Conservation (phyloP, 2,888 invertebrate genomes). For the Bugulina stolonifera region DNA sequence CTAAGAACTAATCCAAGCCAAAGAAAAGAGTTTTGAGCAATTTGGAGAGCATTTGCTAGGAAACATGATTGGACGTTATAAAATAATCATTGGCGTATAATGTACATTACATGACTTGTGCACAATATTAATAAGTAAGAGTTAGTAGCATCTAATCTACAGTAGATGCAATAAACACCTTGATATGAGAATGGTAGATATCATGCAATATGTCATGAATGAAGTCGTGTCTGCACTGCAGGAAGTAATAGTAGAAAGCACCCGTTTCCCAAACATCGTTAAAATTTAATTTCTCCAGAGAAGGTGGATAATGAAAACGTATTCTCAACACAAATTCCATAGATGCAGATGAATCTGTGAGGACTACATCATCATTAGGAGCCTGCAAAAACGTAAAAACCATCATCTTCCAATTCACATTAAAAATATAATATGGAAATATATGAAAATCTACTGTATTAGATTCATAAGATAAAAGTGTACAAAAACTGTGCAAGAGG, state of each 20-base stretch:
- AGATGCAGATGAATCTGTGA: background rate
- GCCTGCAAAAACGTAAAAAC: background rate
- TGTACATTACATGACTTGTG: too few relatives aligned
- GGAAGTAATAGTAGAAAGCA: conserved; percentile 22
- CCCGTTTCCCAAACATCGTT: conserved; percentile 14
- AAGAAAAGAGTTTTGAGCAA: too few relatives aligned
- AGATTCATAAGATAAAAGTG: background rate
- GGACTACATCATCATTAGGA: background rate
- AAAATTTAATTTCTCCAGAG: conserved; percentile 6
- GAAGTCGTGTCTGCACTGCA: conserved; percentile 26
- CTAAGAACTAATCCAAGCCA: too few relatives aligned
- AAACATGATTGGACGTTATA: too few relatives aligned
- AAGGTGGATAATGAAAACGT: conserved; percentile 13
- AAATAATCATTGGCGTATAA: too few relatives aligned
- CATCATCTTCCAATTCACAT: too few relatives aligned
- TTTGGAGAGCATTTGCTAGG: too few relatives aligned
- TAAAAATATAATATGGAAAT: too few relatives aligned
- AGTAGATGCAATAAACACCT: background rate
- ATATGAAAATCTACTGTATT: too few relatives aligned
- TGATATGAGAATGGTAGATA: conserved; percentile 19
- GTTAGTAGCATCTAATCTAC: too few relatives aligned
- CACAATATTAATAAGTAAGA: too few relatives aligned
- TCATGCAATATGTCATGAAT: conserved; percentile 24
- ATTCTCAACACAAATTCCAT: conserved; percentile 20
- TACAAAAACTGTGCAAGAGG: background rate